Base-by-base conservation (phyloP, 2,888 invertebrate species). In the Peribatodes rhomboidaria region DNA sequence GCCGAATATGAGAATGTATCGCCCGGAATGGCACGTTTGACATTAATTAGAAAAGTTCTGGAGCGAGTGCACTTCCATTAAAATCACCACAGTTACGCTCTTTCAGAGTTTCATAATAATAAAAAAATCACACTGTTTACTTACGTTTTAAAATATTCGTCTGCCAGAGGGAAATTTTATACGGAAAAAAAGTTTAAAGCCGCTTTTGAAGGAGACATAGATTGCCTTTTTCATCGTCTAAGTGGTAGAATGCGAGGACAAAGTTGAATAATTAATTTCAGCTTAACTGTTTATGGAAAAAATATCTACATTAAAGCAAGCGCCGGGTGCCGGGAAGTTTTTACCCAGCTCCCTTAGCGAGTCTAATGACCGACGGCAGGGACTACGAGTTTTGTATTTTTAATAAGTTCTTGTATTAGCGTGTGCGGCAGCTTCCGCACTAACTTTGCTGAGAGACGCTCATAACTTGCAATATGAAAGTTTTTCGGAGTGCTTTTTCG, bases 321-420 rank as follows among this genome's bases (percentile, higher is more conserved):
- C 75, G 73, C 73, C 76, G 75, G 73, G 73, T 73, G 79, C 73
- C 59, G 68, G 60, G 65, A 82, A 83, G 77, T 84, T 86, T 81
- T 77, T 74, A 69, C 73, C 54, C 72, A 65, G 66, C 56, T 72
- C 59, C 65, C 47, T 61, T 61, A 64, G 73, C 70, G 75, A 76
- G 73, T 79, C 79, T 81, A 83, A 85, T 83, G 83, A 83, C 79
- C 78, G 79, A 77, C 81, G 74, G 75, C 79, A 74, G 73, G 75
- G 77, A 75, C 71, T 72, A 73, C 75, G 76, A 83, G 82, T 83
- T 84, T 80, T 83, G 86, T 86, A 85, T 88, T 87, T 87, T 87
- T 86, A 86, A 88, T 85, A 84, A 83, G 80, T 74, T 74, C 75
- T 73, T 75, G 78, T 82, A 77, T 75, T 79, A 83, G 79, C 78